Evolutionary conservation across 2,888 invertebrate genomes (phyloP).

Genomic region (Sturmia bella): DNA sequence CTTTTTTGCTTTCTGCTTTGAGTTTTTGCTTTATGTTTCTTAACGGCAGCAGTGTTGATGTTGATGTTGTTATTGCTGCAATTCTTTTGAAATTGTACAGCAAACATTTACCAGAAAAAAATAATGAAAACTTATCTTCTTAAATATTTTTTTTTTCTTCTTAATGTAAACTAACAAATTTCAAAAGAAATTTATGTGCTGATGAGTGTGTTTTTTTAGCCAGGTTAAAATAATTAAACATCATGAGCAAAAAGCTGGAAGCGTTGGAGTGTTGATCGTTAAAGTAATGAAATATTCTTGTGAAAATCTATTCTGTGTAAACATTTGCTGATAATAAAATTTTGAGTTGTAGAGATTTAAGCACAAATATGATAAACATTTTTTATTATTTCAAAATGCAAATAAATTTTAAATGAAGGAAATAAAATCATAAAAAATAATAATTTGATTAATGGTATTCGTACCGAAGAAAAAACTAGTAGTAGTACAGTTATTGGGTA

Average conservation of each 20-base stretch:
- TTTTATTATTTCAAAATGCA: too few species aligned
- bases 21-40: conserved; percentile 26
- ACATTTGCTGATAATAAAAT: background rate
- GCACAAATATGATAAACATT: too few species aligned
- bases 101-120: conserved; percentile 69
- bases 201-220: conserved; percentile 65
- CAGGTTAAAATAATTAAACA: conserved; percentile 42
- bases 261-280: conserved; percentile 24
- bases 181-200: conserved; percentile 56
- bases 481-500: too few species aligned
- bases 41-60: conserved; percentile 34
- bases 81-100: conserved; percentile 74
- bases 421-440: too few species aligned
- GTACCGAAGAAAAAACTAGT: too few species aligned
- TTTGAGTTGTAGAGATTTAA: too few species aligned
- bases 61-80: conserved; percentile 52
- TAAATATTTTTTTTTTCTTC: conserved; percentile 67
- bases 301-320: background rate
- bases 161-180: conserved; percentile 70
- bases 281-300: conserved; percentile 2
- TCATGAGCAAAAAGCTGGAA: conserved; percentile 16
- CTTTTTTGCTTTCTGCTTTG: conserved; percentile 25
- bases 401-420: too few species aligned
- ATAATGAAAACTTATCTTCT: conserved; percentile 62
- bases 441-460: too few species aligned